phyloP scores from a whole-genome alignment of 1,140 invertebrate genomes.

The Diorhabda carinulata region DNA sequence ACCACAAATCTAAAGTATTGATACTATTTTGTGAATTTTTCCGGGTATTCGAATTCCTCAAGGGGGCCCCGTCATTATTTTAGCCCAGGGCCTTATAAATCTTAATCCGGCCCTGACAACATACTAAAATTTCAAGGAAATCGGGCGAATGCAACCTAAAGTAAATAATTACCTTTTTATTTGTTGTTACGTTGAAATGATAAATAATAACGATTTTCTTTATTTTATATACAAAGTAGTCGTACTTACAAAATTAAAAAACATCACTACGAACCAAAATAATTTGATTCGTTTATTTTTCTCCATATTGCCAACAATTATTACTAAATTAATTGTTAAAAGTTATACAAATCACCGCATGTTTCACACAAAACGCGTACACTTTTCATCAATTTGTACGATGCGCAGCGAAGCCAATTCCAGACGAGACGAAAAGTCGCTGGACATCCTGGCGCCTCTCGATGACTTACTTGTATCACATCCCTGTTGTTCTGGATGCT shows the following conservation, averaged over 20 bases:
- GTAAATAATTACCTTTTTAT: no score
- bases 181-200: no score
- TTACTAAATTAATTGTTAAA: neutral
- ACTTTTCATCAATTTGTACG: neutral
- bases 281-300: constrained; percentile 11
- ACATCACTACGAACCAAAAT: constrained; percentile 28
- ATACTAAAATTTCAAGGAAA: no score
- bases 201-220: no score
- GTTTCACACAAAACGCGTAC: constrained; percentile 23
- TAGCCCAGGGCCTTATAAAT: no score
- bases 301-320: constrained; percentile 6
- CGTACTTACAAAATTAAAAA: constrained; percentile 33
- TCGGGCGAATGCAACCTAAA: no score
- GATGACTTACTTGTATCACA: neutral
- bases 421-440: constrained; percentile 16
- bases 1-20: no score
- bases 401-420: neutral
- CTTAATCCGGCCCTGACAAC: no score
- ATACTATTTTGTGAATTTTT: no score
- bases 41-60: no score
- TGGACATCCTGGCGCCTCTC: constrained; percentile 22
- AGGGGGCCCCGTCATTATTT: no score
- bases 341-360: constrained; percentile 11
- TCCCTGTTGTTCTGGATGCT: neutral
- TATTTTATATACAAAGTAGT: neutral